Base-by-base conservation (phyloP, 2,888 invertebrate species). In the Heliconius ethilla region DNA sequence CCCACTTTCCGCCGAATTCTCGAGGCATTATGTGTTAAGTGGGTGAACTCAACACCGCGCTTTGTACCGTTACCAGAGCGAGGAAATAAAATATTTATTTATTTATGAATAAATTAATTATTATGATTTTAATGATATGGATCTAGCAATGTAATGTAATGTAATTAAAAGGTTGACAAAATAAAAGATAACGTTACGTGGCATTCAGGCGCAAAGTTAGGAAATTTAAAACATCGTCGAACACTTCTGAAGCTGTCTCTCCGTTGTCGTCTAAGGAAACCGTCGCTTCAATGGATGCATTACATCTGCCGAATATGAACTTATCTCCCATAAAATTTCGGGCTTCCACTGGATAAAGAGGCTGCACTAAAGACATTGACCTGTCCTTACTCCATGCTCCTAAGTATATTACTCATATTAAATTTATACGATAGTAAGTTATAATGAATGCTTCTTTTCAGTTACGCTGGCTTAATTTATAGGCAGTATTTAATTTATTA, bases 141-240 rank as follows among this genome's bases (percentile, higher is more conserved):
- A n/a, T 22, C 18, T 33, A 25, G 29, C 3, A 62, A 18, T 18
- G 25, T 18, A 70, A 13, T 27, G 55, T 62, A 51, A 40, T 72
- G n/a, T n/a, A n/a, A n/a, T n/a, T n/a, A 51, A 22, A 51, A 51
- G 6, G 7, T 51, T 51, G 7, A 69, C 18, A 70, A 1, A 27
- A n/a, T 25, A 29, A 73, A 40, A 70, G 18, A n/a, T 63, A 70
- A 59, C 29, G 89, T 86, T 85, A 95, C 95, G 94, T 94, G 10
- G 95, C 90, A 78, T 95, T 95, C 3, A 94, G 82, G 40, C 87
- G 86, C 6, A 87, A 83, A 3, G 85, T 84, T 11, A 95, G 85
- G 81, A 93, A 95, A 76, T 90, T 89, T 0, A 95, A 89, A 3
- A 95, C 91, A 75, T 95, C 95, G 51, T 92, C 91, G 25, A 95